Percentiles rank a stretch among this genome's conserved stretches.
phyloP scores from a whole-genome alignment of 2,797 vertebrate species.

The Margarornis squamiger region DNA sequence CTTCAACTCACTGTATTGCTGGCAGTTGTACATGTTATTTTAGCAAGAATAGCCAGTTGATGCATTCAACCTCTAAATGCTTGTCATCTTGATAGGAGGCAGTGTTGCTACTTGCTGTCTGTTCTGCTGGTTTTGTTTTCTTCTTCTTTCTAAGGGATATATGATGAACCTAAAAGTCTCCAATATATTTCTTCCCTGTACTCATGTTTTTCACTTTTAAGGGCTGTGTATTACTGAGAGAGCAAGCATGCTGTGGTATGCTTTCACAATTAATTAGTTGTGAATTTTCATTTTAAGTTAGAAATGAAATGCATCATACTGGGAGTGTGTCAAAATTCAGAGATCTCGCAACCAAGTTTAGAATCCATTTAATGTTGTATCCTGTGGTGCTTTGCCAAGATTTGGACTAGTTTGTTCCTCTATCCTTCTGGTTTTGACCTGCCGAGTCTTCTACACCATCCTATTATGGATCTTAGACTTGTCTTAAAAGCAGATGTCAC shows the following conservation, averaged over 20 bases:
- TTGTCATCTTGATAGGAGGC: background rate
- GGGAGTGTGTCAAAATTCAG: background rate
- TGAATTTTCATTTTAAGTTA: background rate
- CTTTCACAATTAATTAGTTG: conserved; percentile 2
- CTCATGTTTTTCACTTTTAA: background rate
- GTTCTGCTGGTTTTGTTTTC: background rate
- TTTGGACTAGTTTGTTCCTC: background rate
- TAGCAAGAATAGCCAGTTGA: background rate
- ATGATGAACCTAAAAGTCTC: background rate
- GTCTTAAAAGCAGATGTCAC: background rate
- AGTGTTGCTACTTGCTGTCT: background rate
- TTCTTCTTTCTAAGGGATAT: background rate
- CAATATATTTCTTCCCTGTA: background rate
- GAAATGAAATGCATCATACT: background rate
- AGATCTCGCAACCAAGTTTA: background rate
- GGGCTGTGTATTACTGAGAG: background rate
- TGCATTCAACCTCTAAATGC: background rate
- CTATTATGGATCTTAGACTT: background rate
- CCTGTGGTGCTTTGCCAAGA: background rate
- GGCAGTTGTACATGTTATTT: background rate
- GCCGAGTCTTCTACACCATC: background rate
- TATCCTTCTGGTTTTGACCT: background rate
- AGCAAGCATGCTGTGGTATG: background rate
- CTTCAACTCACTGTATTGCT: background rate
- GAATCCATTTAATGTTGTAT: background rate